phyloP scores from a whole-genome alignment of 2,113 vertebrate species.

The Malurus melanocephalus region DNA sequence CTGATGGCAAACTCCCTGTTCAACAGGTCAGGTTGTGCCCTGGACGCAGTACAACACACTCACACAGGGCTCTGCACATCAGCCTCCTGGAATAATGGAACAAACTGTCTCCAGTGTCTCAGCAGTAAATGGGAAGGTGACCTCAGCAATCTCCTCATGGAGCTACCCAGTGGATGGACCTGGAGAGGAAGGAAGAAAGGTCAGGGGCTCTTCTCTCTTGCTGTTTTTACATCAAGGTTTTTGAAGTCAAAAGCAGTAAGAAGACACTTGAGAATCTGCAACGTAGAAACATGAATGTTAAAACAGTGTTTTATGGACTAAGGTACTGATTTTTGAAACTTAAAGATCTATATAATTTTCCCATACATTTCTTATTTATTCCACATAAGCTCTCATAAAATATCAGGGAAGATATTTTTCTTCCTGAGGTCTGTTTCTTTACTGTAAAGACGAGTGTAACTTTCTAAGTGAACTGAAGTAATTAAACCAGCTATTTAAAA shows the following conservation, averaged over 20 bases:
- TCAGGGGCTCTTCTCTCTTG: neutral
- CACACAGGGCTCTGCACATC: rapidly evolving
- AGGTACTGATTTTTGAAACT: neutral
- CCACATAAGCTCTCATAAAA: neutral
- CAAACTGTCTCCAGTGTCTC: neutral
- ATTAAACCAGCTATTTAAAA: neutral
- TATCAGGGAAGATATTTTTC: neutral
- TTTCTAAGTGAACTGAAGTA: neutral
- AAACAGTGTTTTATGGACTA: neutral
- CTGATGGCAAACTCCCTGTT: neutral
- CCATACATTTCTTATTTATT: neutral
- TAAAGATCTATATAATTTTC: neutral
- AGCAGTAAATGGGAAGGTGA: neutral
- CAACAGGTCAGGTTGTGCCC: too few species aligned
- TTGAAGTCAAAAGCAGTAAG: neutral
- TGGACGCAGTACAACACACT: neutral
- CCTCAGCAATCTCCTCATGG: neutral
- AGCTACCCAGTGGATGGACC: neutral
- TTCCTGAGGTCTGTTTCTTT: neutral
- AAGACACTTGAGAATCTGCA: neutral
- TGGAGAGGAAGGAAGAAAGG: neutral
- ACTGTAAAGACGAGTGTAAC: rapidly evolving
- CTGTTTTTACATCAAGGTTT: neutral
- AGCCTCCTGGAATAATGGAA: neutral
- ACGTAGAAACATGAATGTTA: neutral